Conservation (phyloP, 2,888 invertebrate species). For the Cheilosia grossa region DNA sequence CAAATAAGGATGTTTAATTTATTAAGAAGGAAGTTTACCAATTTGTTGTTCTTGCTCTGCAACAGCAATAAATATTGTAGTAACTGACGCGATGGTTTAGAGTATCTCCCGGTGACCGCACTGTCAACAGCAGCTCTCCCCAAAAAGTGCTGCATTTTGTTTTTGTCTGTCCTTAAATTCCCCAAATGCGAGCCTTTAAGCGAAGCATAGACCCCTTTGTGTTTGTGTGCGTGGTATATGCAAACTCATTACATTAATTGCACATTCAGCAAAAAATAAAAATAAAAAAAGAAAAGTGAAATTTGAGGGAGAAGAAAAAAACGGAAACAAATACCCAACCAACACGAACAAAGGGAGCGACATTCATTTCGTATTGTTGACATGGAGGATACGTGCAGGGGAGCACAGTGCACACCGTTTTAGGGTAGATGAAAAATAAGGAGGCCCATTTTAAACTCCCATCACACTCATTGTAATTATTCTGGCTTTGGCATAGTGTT, state of each 20-base stretch:
- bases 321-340: slow-evolving; percentile 31
- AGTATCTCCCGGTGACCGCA: too few relatives aligned
- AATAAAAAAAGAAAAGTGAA: slow-evolving; percentile 42
- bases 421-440: slow-evolving; percentile 61
- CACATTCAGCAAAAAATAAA: slow-evolving; percentile 61
- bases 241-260: slow-evolving; percentile 75
- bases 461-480: slow-evolving; percentile 72
- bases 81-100: not conserved
- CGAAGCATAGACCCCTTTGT: slow-evolving; percentile 42
- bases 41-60: slow-evolving; percentile 22
- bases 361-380: slow-evolving; percentile 71
- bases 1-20: slow-evolving; percentile 73
- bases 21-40: slow-evolving; percentile 45
- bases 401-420: slow-evolving; percentile 32
- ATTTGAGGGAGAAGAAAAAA: slow-evolving; percentile 34
- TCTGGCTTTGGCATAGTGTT: slow-evolving; percentile 52
- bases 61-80: slow-evolving; percentile 20
- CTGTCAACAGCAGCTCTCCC: too few relatives aligned
- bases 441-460: slow-evolving; percentile 64
- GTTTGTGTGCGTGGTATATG: slow-evolving; percentile 20
- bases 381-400: slow-evolving; percentile 67
- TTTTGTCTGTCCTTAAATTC: not conserved
- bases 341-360: slow-evolving; percentile 63
- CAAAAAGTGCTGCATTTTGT: not conserved
- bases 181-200: not conserved